phyloP scores from a whole-genome alignment of 2,113 vertebrate species.

The Zosterops borbonicus region DNA sequence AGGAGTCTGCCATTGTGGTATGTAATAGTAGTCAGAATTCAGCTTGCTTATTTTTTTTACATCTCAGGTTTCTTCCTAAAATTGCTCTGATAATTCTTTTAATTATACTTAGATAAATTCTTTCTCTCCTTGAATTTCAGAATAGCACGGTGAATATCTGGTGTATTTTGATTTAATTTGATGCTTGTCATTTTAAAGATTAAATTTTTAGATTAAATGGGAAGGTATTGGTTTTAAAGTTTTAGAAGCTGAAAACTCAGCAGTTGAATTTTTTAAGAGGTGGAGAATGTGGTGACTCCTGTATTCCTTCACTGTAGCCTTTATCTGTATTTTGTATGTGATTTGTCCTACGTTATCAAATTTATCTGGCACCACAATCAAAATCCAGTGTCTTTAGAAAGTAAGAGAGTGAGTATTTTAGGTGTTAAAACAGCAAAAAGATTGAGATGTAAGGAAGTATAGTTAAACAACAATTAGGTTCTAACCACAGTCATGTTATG shows the following conservation, averaged over 20 bases:
- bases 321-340: neutral
- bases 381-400: neutral
- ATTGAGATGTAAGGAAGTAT: neutral
- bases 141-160: neutral
- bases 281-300: neutral
- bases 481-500: rapidly evolving
- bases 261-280: neutral
- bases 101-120: neutral
- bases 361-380: neutral
- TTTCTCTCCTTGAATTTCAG: neutral
- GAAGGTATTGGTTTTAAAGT: neutral
- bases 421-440: neutral
- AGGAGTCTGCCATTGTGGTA: neutral
- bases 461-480: neutral
- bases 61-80: neutral
- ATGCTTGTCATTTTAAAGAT: neutral
- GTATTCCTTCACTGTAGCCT: neutral
- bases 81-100: neutral
- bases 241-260: neutral
- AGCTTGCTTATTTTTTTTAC: neutral
- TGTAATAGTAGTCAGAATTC: neutral
- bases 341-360: neutral
- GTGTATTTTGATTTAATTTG: neutral
- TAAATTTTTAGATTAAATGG: neutral
- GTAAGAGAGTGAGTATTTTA: neutral